phyloP scores from a whole-genome alignment of 2,888 invertebrate genomes.

The Ctena decussata region DNA sequence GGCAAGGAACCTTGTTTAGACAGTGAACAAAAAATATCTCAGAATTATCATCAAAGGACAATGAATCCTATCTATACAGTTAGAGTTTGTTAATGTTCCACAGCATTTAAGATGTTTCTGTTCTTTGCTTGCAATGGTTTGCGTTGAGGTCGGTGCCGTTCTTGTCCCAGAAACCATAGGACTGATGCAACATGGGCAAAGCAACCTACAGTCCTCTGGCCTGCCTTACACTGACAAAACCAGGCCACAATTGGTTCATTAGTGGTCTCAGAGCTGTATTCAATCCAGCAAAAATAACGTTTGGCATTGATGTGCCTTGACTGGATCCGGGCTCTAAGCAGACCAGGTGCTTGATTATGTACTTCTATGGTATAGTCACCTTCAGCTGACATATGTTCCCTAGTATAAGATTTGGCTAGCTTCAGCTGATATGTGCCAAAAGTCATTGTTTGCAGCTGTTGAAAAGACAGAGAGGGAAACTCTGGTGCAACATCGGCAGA shows the following conservation, averaged over 20 bases:
- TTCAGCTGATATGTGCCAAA: background rate
- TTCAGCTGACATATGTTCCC: background rate
- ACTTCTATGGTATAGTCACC: background rate
- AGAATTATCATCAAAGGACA: too few species aligned
- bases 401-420: background rate
- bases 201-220: background rate
- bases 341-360: background rate
- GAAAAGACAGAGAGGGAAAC: too few species aligned
- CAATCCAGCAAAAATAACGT: background rate
- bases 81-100: background rate
- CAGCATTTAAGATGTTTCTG: background rate
- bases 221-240: background rate
- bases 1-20: too few species aligned
- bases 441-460: background rate
- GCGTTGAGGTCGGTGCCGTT: background rate
- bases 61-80: too few species aligned
- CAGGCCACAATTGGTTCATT: background rate
- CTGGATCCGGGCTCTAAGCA: background rate
- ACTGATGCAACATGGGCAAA: background rate
- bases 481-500: too few species aligned
- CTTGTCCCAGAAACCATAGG: background rate
- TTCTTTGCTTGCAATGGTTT: background rate
- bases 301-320: background rate
- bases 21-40: too few species aligned
- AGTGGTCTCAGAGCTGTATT: background rate